A percentile compares a stretch with the other conserved stretches of the same genome.
These are phyloP conservation scores for Aegithalos caudatus DNA, from an alignment of 2,113 vertebrate species.

Conservation along the genomic window DNA sequence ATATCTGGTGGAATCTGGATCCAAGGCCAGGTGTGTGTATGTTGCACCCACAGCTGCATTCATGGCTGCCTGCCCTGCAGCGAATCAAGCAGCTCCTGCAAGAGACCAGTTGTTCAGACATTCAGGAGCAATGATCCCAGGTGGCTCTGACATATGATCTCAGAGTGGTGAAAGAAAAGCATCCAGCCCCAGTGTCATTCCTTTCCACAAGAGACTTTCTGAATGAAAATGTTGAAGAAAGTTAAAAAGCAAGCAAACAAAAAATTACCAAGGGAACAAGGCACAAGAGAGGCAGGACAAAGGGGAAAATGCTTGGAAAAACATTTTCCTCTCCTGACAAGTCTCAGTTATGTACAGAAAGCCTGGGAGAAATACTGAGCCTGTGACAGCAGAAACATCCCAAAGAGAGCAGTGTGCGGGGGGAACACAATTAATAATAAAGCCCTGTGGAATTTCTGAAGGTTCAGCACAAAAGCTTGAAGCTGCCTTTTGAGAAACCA, in stretches of 20 bases:
- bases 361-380: conserved; percentile 38
- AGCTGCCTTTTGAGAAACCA: conserved; percentile 48
- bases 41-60: not conserved
- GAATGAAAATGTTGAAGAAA: conserved; percentile 11
- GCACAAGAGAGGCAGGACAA: not conserved
- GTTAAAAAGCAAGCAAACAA: conserved; percentile 39
- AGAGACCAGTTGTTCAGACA: not conserved
- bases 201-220: not conserved
- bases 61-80: not conserved
- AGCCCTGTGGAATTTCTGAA: conserved; percentile 57
- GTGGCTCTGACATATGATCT: not conserved
- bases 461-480: conserved; percentile 67
- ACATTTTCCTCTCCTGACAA: conserved; percentile 44
- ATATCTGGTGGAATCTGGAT: not conserved
- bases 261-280: conserved; percentile 50
- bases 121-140: not conserved
- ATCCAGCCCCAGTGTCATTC: not conserved
- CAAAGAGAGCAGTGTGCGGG: conserved; percentile 15
- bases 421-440: conserved; percentile 62
- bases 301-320: conserved; percentile 24
- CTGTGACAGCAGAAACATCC: conserved; percentile 62
- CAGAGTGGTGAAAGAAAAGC: not conserved
- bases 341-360: conserved; percentile 40
- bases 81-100: not conserved
- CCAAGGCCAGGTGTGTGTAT: not conserved